These are phyloP conservation scores for Pseudomyrmex dendroicus DNA, from an alignment of 1,140 invertebrate species.

Conservation along the genomic window DNA sequence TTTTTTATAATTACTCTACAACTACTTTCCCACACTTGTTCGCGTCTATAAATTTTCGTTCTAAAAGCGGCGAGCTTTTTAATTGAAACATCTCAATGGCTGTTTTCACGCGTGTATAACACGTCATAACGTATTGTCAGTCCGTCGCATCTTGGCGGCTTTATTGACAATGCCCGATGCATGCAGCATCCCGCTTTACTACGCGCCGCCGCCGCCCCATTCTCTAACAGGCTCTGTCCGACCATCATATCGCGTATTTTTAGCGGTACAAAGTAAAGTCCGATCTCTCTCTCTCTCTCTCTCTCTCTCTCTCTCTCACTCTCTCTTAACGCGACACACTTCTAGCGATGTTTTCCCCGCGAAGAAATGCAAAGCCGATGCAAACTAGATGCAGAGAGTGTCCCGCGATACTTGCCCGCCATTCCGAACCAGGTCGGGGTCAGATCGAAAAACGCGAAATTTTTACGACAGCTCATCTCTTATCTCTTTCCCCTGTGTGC, in stretches of 20 bases:
- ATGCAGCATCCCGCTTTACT: constrained; percentile 34
- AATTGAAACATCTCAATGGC: constrained; percentile 17
- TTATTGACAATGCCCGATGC: constrained; percentile 58
- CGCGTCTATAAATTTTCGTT: not conserved
- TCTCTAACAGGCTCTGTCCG: constrained; percentile 40
- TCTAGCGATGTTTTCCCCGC: constrained; percentile 38
- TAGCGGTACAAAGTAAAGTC: constrained; percentile 51
- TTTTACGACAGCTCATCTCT: constrained; percentile 20
- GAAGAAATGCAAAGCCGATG: constrained; percentile 51
- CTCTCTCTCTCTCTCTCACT: constrained; percentile 20
- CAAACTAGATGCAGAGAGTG: constrained; percentile 48
- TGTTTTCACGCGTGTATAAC: constrained; percentile 28
- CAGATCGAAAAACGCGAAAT: constrained; percentile 16
- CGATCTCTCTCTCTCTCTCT: constrained; percentile 36
- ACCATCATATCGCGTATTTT: constrained; percentile 43
- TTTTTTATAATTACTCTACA: not conserved
- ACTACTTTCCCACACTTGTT: no score
- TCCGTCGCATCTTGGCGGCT: constrained; percentile 33
- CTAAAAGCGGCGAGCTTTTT: not conserved
- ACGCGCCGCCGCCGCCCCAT: constrained; percentile 2
- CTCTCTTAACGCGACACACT: constrained; percentile 29
- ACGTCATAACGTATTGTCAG: constrained; percentile 47
- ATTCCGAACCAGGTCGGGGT: constrained; percentile 52
- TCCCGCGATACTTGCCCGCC: constrained; percentile 23
- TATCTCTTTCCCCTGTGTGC: no score